Evolutionary conservation across 2,113 vertebrate species (phyloP).

Genomic region (Tinamus guttatus): DNA sequence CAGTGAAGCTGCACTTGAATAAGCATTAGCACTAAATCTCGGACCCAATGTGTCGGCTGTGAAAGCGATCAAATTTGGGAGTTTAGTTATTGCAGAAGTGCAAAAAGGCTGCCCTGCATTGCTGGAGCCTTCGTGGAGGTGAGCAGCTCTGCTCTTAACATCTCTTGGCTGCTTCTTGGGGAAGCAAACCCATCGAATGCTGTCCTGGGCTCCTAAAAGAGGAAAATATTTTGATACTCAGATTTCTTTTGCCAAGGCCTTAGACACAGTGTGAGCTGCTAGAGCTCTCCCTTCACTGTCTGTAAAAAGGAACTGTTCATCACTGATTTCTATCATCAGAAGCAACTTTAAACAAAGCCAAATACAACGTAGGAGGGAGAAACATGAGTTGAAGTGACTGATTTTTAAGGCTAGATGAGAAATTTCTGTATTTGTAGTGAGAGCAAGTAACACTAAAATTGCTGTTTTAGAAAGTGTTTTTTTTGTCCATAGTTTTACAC

Average conservation of each 20-base stretch:
- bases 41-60: background rate
- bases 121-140: background rate
- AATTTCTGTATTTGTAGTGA: background rate
- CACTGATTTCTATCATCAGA: background rate
- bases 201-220: background rate
- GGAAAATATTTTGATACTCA: background rate
- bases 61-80: background rate
- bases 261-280: background rate
- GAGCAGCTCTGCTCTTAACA: slow-evolving; percentile 1
- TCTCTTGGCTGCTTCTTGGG: background rate
- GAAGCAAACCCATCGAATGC: background rate
- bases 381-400: background rate
- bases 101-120: background rate
- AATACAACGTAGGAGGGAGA: background rate
- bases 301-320: background rate
- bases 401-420: background rate
- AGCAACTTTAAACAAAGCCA: background rate
- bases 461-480: background rate
- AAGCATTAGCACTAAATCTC: background rate
- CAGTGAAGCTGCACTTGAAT: background rate
- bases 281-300: background rate
- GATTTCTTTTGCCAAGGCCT: background rate
- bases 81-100: slow-evolving; percentile 3
- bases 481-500: background rate
- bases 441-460: background rate